These are phyloP conservation scores for Hypena proboscidalis DNA, from an alignment of 2,888 invertebrate genomes.

Conservation along the genomic window DNA sequence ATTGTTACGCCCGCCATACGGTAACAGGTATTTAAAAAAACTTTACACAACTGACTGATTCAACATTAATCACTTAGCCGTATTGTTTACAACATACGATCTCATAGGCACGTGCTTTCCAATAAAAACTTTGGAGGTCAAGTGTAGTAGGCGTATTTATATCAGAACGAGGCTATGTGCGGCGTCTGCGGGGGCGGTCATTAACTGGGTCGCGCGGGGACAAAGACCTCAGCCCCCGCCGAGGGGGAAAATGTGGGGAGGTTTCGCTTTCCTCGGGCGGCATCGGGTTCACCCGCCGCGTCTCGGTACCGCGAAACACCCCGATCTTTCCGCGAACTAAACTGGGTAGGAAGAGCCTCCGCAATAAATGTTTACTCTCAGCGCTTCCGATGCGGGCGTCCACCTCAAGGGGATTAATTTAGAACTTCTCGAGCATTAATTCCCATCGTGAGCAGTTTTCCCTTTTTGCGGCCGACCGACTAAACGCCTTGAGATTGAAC, in stretches of 20 bases:
- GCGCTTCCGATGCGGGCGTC: constrained; percentile 56
- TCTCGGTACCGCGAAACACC: constrained; percentile 59
- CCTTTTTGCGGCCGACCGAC: constrained; percentile 67
- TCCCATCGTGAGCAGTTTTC: constrained; percentile 62
- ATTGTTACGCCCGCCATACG: constrained; percentile 3
- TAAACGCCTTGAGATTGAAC: constrained; percentile 51
- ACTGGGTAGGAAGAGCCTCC: constrained; percentile 37
- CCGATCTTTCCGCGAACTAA: constrained; percentile 64
- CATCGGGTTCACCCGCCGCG: constrained; percentile 52
- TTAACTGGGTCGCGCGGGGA: constrained; percentile 83
- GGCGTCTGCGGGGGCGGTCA: constrained; percentile 81
- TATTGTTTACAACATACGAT: constrained; percentile 74
- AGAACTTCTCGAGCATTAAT: constrained; percentile 71
- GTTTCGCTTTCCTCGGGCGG: constrained; percentile 73
- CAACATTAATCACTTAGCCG: constrained; percentile 40
- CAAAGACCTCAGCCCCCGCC: constrained; percentile 74
- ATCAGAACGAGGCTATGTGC: constrained; percentile 79
- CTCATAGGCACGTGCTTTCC: constrained; percentile 80
- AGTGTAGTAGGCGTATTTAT: constrained; percentile 85
- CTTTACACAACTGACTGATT: constrained; percentile 27
- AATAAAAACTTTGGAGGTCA: constrained; percentile 85
- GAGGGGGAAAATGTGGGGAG: constrained; percentile 65
- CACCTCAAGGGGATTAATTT: constrained; percentile 78
- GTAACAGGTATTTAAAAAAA: constrained; percentile 22
- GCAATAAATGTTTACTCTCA: constrained; percentile 69